Base-by-base conservation (phyloP, 2,113 vertebrate genomes). In the Arenaria interpres region DNA sequence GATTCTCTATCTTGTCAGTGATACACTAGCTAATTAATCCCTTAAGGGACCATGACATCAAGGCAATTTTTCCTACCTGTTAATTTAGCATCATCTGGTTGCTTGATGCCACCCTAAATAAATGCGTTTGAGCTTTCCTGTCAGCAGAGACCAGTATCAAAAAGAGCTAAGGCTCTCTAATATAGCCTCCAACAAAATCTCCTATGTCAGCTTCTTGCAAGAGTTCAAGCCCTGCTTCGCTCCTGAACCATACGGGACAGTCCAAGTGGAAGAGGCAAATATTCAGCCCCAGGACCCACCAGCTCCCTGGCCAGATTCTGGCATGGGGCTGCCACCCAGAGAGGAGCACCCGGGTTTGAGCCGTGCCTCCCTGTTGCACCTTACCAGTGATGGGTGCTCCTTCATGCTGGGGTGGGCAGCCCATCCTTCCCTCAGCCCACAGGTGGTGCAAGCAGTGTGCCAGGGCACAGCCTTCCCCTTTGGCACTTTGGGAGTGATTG, bases 51-150 rank as follows among this genome's bases (percentile, higher is more conserved):
- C 17, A 9, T 46, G 63, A 68, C 69, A 77, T 54, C 39, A 57
- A 57, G 63, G 85, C 60, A 69, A 93, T 93, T 94, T 93, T 81
- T 71, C 88, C 87, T 84, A 41, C 28, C 69, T 87, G 90, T 87
- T 92, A 74, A 83, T 88, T 93, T 73, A 69, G 73, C 68, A 68
- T 84, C 59, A 64, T 27, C 72, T 76, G 51, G n/a, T 73, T 67
- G 86, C 84, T 78, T 1, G 0, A 13, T 89, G 39, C 67, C 73
- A 60, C 76, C 39, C 30, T 60, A 73, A 88, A 91, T 57, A 84
- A 91, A 84, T 37, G 53, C 33, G 46, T 41, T 68, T 73, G 88
- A 93, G 28, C 72, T 37, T 87, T 81, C 54, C 68, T 84, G 50
- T 32, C 63, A 89, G 64, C 75, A 54, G 43, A 73, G 82, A 43